Evolutionary conservation across 2,113 vertebrate genomes (phyloP).

Genomic region (Labrus mixtus): DNA sequence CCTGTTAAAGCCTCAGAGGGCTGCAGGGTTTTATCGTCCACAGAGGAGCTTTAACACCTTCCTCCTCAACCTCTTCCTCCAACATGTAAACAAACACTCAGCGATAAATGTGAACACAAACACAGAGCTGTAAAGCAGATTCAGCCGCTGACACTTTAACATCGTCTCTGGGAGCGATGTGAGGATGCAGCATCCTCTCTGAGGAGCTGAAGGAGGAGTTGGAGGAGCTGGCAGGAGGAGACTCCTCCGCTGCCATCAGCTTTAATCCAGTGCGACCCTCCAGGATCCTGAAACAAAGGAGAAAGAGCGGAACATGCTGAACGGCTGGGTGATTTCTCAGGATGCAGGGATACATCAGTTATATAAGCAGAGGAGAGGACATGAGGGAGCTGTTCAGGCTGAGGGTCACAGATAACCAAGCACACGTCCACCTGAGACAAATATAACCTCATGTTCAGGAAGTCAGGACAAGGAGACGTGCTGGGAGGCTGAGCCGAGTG

Average conservation of each 20-base stretch:
- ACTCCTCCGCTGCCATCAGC: conserved; percentile 26
- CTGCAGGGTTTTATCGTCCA: conserved; percentile 36
- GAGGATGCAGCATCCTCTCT: conserved; percentile 33
- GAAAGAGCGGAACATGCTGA: conserved; percentile 15
- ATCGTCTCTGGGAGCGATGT: conserved; percentile 45
- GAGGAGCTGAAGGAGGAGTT: conserved; percentile 37
- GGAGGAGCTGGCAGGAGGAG: conserved; percentile 26
- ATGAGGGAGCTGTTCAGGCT: not conserved
- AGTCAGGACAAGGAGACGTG: not conserved
- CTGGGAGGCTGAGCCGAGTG: not conserved
- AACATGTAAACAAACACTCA: conserved; percentile 12
- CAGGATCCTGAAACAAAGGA: conserved; percentile 57
- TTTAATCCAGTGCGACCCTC: conserved; percentile 25
- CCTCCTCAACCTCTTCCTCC: conserved; percentile 26
- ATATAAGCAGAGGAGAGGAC: conserved; percentile 41
- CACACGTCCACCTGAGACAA: conserved; percentile 25
- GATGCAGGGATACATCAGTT: conserved; percentile 45
- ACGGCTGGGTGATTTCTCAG: conserved; percentile 56
- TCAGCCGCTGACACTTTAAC: conserved; percentile 60
- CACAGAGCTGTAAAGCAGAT: conserved; percentile 39
- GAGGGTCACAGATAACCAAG: conserved; percentile 39
- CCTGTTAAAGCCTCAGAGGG: conserved; percentile 34
- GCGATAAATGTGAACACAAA: conserved; percentile 35
- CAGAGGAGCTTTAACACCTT: conserved; percentile 33
- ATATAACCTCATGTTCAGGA: conserved; percentile 18